Evolutionary conservation across 2,797 vertebrate genomes (phyloP).

Genomic region (Falco rusticolus): DNA sequence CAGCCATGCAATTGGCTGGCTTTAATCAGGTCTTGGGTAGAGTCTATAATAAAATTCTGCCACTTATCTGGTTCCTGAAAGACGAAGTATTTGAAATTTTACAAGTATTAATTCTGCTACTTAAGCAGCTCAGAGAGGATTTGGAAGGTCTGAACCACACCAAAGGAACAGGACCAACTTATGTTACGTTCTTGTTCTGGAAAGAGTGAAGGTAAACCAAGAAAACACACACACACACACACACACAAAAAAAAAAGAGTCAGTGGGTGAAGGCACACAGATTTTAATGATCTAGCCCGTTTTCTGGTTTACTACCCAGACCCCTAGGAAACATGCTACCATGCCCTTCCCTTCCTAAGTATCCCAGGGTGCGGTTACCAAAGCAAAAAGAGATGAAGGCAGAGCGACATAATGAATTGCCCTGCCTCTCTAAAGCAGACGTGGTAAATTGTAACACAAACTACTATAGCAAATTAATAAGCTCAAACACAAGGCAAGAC

Average conservation of each 20-base stretch:
- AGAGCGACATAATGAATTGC: not conserved
- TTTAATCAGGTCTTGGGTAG: slow-evolving; percentile 58
- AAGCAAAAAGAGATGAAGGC: not conserved
- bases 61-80: not conserved
- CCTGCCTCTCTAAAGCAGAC: not conserved
- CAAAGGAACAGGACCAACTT: not conserved
- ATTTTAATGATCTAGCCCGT: not conserved
- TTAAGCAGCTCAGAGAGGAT: not conserved
- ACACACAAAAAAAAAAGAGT: not conserved
- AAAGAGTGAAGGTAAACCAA: not conserved
- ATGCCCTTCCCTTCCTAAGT: not conserved
- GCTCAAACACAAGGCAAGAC: slow-evolving; percentile 10
- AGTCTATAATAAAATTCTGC: not conserved
- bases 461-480: slow-evolving; percentile 12
- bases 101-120: not conserved
- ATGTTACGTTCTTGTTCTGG: not conserved
- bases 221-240: not conserved
- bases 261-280: not conserved
- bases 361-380: not conserved
- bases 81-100: not conserved
- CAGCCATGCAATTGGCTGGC: slow-evolving; percentile 41
- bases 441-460: not conserved
- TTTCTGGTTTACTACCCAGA: not conserved
- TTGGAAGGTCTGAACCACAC: not conserved
- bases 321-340: not conserved